Base-by-base conservation (phyloP, 1,140 invertebrate genomes). In the Polypedilum pembai region DNA sequence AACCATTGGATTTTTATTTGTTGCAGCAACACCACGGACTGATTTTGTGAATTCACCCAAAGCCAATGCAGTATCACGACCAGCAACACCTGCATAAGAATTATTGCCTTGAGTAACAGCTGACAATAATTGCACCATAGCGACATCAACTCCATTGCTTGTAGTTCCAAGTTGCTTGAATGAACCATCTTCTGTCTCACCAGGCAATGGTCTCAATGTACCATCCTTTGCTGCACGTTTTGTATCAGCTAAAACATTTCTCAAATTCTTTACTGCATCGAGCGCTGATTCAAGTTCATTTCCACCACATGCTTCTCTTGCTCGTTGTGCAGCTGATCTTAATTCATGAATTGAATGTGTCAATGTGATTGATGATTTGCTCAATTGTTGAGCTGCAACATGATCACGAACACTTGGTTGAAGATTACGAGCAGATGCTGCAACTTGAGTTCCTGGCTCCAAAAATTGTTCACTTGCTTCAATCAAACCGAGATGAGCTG, bases 391-490 rank as follows among this genome's bases (percentile, higher is more conserved):
- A 1, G 91, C 88, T 0, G 91, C 87, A 0, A 90, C 85, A 75
- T 92, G 90, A 79, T 98, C 94, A 0, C 84, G 85, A 1, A 98
- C 89, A 0, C 94, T 95, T 0, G 95, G 94, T 15, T 96, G 83
- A 7, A 94, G 89, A 5, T 92, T 89, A 77, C 94, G 88, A 0
- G 92, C 89, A 0, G 93, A 88, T 77, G 90, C 87, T 0, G 94
- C 88, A 74, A 96, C 87, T 75, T 88, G 86, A 5, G 86, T 86
- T 73, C 86, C 89, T 20, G 87, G 90, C 83, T 86, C 80, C 12
- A 95, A 83, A 80, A 96, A 94, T 73, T 92, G 89, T 79, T 97
- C 93, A 8, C 92, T 90, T 3, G 93, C 90, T 77, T 93, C 93
- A 76, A 97, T 94, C 0, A 98, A 85, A 78, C 91, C 90, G 3